Percentiles rank a stretch among this genome's conserved stretches.
phyloP scores from a whole-genome alignment of 53 echinoderm and acorn worm species.

The Hippasteria phrygiana region DNA sequence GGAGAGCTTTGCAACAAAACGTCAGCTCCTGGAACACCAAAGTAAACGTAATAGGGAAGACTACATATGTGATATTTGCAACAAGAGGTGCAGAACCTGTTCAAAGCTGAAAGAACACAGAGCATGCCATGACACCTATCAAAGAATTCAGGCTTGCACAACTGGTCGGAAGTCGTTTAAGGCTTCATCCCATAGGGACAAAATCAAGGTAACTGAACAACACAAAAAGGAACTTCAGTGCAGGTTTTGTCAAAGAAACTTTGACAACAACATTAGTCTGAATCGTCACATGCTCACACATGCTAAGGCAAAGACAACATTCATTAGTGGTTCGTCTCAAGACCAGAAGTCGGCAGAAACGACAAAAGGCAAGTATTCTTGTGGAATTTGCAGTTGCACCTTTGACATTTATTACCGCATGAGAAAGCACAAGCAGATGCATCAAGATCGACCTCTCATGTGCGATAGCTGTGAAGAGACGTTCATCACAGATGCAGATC shows the following conservation, averaged over 20 bases:
- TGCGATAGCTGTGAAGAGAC: constrained; percentile 47
- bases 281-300: constrained; percentile 21
- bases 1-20: not conserved
- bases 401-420: constrained; percentile 28
- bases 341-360: no score
- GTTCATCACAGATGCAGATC: not conserved
- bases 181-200: constrained; percentile 7
- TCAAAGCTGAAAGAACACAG: constrained; percentile 6
- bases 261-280: not conserved
- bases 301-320: not conserved
- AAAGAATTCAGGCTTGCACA: not conserved
- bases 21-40: constrained; percentile 1
- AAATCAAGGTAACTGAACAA: not conserved
- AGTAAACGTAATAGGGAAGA: not conserved
- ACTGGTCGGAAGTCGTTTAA: constrained; percentile 15
- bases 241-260: constrained; percentile 35
- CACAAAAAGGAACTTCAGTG: not conserved
- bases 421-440: constrained; percentile 54
- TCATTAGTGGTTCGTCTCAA: not conserved
- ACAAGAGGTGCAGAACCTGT: constrained; percentile 14
- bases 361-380: not conserved
- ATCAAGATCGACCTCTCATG: constrained; percentile 29
- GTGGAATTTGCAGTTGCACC: constrained; percentile 42
- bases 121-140: not conserved
- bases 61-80: constrained; percentile 9